Conservation (phyloP, 1,140 invertebrate genomes). For the Drosophila saltans region DNA sequence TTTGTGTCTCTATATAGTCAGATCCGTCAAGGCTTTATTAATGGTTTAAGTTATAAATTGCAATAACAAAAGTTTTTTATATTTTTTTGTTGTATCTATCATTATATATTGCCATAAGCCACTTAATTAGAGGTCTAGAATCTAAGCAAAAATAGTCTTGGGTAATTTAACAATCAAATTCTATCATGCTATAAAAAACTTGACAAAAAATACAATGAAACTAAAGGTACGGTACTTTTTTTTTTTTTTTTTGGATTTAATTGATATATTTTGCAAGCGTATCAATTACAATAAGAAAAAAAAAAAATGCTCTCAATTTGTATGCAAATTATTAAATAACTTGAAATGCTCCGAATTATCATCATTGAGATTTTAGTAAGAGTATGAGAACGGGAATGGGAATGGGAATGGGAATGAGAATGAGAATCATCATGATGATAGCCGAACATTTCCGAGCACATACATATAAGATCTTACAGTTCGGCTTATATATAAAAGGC, state of each 20-base stretch:
- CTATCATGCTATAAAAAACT: not conserved
- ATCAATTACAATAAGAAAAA: not conserved
- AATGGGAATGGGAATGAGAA: not conserved
- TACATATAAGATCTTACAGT: not conserved
- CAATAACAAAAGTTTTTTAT: too few relatives aligned
- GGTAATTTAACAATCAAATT: not conserved
- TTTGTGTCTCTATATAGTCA: too few relatives aligned
- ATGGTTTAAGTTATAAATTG: not conserved
- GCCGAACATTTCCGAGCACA: not conserved
- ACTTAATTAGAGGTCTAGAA: constrained; percentile 3
- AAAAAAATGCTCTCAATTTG: constrained; percentile 7
- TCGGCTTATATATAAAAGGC: constrained; percentile 11
- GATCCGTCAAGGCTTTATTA: not conserved
- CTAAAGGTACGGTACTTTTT: constrained; percentile 43
- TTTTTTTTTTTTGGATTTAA: constrained; percentile 37
- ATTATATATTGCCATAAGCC: constrained; percentile 9
- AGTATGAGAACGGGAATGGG: constrained; percentile 5
- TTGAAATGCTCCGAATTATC: too few relatives aligned
- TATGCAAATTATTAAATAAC: constrained; percentile 4
- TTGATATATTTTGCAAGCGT: constrained; percentile 33
- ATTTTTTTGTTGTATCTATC: too few relatives aligned
- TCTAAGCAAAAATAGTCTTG: not conserved
- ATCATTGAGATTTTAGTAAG: constrained; percentile 16
- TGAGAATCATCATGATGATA: not conserved
- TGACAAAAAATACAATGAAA: constrained; percentile 26